Base-by-base conservation (phyloP, 2,113 vertebrate genomes). In the Monopterus albus region DNA sequence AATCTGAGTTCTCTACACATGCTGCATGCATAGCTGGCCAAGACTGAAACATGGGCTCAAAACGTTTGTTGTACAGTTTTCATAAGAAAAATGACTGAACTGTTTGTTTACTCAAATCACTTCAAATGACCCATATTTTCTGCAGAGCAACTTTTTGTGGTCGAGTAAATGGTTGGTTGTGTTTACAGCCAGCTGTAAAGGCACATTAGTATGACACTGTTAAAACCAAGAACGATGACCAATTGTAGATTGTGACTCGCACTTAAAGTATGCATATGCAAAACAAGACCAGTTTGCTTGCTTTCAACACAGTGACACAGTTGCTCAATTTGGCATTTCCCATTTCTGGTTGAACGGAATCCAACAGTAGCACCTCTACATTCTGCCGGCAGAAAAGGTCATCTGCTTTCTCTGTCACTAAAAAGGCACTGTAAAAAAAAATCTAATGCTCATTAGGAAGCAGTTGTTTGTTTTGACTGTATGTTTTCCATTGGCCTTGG, bases 381-480 rank as follows among this genome's bases (percentile, higher is more conserved):
- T 43, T 33, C 20, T 21, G 20, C 67, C 28, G 38, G 25, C 18
- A 61, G n/a, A 35, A 29, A 57, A 67, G 47, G 56, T 58, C 53
- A 65, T 14, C 55, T 12, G 12, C 28, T 74, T 29, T 49, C 28
- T 75, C 23, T 39, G 55, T 71, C 42, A 36, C 46, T 47, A 50
- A 60, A 75, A 59, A 59, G 45, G 3, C 33, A 72, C 12, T 28
- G 38, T 43, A 49, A 46, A 72, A 29, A 51, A 35, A 73, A 31
- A 72, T 53, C 42, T n/a, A 49, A 51, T 17, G 20, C 52, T 75
- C 52, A 47, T 78, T 56, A 63, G 50, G 23, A 84, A 46, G 64
- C 64, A 72, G 21, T 52, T 29, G 50, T 59, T 64, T 78, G 46
- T 51, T 60, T 39, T 69, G 59, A 74, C 70, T 65, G 58, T 79